A percentile compares a stretch with the other conserved stretches of the same genome.
phyloP scores from a whole-genome alignment of 1,140 invertebrate genomes.

The Cotesia vestalis region DNA sequence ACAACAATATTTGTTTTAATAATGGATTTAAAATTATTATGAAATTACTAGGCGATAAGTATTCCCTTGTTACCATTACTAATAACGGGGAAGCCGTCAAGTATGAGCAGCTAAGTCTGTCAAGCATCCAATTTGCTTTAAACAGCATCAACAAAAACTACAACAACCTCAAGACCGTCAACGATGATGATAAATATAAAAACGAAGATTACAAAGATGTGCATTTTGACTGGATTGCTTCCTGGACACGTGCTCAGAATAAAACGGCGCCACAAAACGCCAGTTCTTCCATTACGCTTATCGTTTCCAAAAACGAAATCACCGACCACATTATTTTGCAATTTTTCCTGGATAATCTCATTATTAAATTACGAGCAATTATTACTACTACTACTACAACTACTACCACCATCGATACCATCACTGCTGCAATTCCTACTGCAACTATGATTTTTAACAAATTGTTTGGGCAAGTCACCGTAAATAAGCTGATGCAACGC shows the following conservation, averaged over 20 bases:
- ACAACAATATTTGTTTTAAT: slow-evolving; percentile 35
- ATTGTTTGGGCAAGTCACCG: slow-evolving; percentile 54
- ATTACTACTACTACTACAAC: slow-evolving; percentile 36
- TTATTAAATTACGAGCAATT: slow-evolving; percentile 48
- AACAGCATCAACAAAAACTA: slow-evolving; percentile 12
- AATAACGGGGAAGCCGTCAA: neutral
- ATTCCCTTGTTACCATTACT: slow-evolving; percentile 46
- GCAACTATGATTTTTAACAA: slow-evolving; percentile 42
- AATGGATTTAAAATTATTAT: slow-evolving; percentile 39
- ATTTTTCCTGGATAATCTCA: slow-evolving; percentile 57
- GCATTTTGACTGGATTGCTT: slow-evolving; percentile 40
- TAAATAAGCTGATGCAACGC: slow-evolving; percentile 64
- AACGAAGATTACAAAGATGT: neutral
- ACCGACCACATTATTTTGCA: slow-evolving; percentile 56
- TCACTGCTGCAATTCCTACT: slow-evolving; percentile 8
- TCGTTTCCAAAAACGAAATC: slow-evolving; percentile 64
- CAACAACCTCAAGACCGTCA: slow-evolving; percentile 9
- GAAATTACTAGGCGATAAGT: slow-evolving; percentile 47
- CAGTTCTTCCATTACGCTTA: slow-evolving; percentile 68
- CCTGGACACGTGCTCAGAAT: slow-evolving; percentile 48
- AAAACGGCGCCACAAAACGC: slow-evolving; percentile 52
- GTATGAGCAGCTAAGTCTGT: slow-evolving; percentile 26
- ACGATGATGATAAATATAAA: slow-evolving; percentile 34
- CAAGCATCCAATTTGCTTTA: slow-evolving; percentile 28
- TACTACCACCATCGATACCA: neutral